These are phyloP conservation scores for Xanthorhoe spadicearia DNA, from an alignment of 2,888 invertebrate species.

Conservation along the genomic window DNA sequence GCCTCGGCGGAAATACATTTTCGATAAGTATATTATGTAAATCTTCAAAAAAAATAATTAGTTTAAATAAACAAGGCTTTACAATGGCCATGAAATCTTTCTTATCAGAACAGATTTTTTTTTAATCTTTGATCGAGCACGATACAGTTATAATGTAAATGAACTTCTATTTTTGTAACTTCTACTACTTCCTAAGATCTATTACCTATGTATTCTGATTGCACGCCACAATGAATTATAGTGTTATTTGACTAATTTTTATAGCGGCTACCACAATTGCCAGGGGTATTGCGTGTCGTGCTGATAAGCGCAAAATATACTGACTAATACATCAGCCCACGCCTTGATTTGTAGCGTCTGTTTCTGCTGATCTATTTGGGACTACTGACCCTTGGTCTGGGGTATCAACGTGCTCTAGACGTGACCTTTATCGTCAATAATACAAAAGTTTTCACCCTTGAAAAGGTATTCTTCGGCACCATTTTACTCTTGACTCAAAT, in stretches of 20 bases:
- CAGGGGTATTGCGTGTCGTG: constrained; percentile 13
- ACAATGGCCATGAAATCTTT: too few relatives aligned
- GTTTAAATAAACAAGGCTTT: too few relatives aligned
- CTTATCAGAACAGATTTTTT: too few relatives aligned
- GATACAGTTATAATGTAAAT: too few relatives aligned
- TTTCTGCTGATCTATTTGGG: not conserved
- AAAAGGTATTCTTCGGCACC: not conserved
- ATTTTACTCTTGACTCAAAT: too few relatives aligned
- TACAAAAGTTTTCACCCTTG: not conserved
- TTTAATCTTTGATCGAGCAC: too few relatives aligned
- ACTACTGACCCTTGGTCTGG: not conserved
- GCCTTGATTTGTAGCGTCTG: constrained; percentile 11
- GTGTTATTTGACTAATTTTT: not conserved
- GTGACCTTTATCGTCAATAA: not conserved
- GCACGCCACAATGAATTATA: not conserved
- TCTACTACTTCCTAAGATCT: not conserved
- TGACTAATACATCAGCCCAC: constrained; percentile 2
- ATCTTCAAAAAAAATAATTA: too few relatives aligned
- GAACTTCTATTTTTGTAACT: not conserved
- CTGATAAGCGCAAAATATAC: constrained; percentile 14
- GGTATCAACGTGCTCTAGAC: not conserved
- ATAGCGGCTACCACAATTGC: not conserved
- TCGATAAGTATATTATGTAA: too few relatives aligned
- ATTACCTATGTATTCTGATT: not conserved
- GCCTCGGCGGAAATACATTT: too few relatives aligned